Evolutionary conservation across 37 sponge, comb jelly and placozoan genomes (phyloP), one percentile per base, ranked within the genome.

Genomic region (Amphimedon queenslandica): DNA sequence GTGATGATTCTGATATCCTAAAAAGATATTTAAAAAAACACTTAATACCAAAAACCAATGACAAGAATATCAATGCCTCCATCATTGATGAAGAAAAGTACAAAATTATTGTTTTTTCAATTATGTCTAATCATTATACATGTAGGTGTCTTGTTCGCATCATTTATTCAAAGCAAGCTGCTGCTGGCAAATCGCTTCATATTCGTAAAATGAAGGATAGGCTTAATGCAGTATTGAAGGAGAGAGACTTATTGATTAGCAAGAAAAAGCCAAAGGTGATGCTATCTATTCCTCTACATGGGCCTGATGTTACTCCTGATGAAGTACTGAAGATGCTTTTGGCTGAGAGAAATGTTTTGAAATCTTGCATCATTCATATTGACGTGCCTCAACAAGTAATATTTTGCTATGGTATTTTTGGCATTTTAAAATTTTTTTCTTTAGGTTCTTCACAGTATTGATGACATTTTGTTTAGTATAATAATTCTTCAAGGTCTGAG

Each of bases 241-340:
- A 11, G 21, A n/a, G 21, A 6, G 28, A 60, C 28, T 25, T 60
- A 25, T 6, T 25, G 8, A 25, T 5, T 25, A 25, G 21, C 8
- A 25, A 6, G 21, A 13, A 60, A 25, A 6, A 13, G 5, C 23
- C 8, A 60, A n/a, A 11, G 27, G 21, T 25, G 21, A n/a, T 25
- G 5, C 27, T 72, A 34, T 71, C 57, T 18, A 55, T 83, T n/a
- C 78, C 90, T 23, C 25, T 89, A 28, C 90, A 89, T 80, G 90
- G 84, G 1, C 84, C 84, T 29, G 73, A 41, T 16, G 73, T 89
- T 1, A 77, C 71, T 16, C 10, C 70, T n/a, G 90, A 89, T 40
- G 10, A 41, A 30, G 58, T 89, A 30, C 42, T 89, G 40, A 57
- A 69, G 0, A 21, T 67, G 33, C n/a, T 87, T 4, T 2, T 55